Evolutionary conservation across 2,113 vertebrate genomes (phyloP).

Genomic region (Campylomormyrus numenius): DNA sequence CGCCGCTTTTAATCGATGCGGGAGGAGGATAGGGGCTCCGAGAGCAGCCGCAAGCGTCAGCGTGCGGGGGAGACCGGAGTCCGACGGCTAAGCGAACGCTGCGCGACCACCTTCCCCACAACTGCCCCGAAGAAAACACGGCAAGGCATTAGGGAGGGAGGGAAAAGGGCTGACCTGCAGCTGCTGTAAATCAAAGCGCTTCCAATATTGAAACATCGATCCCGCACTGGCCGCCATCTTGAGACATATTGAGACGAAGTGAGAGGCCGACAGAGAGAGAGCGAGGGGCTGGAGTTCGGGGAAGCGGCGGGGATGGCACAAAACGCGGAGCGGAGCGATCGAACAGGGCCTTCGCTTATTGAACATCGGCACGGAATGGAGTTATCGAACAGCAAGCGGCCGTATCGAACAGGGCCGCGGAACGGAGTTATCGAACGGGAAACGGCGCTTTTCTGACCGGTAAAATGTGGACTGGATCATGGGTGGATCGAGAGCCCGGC

Average conservation of each 20-base stretch:
- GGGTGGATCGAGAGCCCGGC: neutral
- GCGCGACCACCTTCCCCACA: conserved; percentile 11
- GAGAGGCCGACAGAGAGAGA: conserved; percentile 78
- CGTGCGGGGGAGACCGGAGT: conserved; percentile 42
- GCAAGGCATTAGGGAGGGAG: conserved; percentile 30
- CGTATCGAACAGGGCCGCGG: conserved; percentile 31
- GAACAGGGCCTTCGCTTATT: conserved; percentile 20
- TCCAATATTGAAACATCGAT: conserved; percentile 98
- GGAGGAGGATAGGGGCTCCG: conserved; percentile 51
- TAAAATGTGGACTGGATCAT: conserved; percentile 46
- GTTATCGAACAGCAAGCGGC: conserved; percentile 30
- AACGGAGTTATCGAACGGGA: conserved; percentile 48
- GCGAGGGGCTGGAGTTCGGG: conserved; percentile 79
- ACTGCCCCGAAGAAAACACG: conserved; percentile 3
- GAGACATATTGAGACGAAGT: conserved; percentile 92
- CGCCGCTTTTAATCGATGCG: conserved; percentile 73
- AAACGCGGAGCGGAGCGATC: conserved; percentile 52
- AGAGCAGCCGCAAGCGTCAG: conserved; percentile 42
- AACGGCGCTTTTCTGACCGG: conserved; percentile 28
- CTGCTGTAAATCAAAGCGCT: conserved; percentile 93
- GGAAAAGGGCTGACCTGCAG: conserved; percentile 78
- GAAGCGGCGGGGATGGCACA: conserved; percentile 47
- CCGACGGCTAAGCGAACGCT: conserved; percentile 39
- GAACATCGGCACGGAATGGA: conserved; percentile 47
- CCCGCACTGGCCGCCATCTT: conserved; percentile 96